A percentile compares a stretch with the other conserved stretches of the same genome.
Conservation (phyloP, 2,797 vertebrate genomes). For the Menidia menidia region DNA sequence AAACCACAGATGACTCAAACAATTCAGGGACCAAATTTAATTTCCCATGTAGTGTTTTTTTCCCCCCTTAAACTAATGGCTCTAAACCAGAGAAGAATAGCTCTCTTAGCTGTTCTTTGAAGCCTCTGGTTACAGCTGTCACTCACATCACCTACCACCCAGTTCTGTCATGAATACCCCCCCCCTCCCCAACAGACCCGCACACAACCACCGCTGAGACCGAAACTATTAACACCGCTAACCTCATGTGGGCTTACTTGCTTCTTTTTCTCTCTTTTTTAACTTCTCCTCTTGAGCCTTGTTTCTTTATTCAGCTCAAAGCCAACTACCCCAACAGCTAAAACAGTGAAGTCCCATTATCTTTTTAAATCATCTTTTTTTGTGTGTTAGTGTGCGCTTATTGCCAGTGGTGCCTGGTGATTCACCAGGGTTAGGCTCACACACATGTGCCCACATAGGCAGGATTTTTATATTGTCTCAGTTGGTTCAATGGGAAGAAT, state of each 20-base stretch:
- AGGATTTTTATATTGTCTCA: no score
- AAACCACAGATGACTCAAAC: constrained; percentile 44
- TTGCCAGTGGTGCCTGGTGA: constrained; percentile 10
- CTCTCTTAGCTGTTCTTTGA: constrained; percentile 35
- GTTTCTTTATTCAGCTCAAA: constrained; percentile 51
- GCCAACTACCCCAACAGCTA: constrained; percentile 28
- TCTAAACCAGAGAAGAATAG: constrained; percentile 52
- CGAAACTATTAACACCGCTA: constrained; percentile 63
- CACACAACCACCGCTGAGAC: constrained; percentile 46
- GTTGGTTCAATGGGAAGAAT: no score
- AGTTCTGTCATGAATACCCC: constrained; percentile 69
- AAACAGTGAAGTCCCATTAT: constrained; percentile 30
- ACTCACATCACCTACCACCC: constrained; percentile 72
- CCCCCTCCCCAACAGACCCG: constrained; percentile 10
- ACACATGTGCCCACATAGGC: neutral
- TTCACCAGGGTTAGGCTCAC: constrained; percentile 15
- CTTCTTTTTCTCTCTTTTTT: constrained; percentile 35
- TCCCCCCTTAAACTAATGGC: constrained; percentile 22
- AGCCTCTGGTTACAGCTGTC: constrained; percentile 61
- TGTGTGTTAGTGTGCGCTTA: neutral
- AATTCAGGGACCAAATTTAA: constrained; percentile 40
- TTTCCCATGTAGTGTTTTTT: constrained; percentile 29
- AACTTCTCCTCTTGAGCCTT: constrained; percentile 31
- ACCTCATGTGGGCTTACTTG: constrained; percentile 55
- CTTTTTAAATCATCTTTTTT: constrained; percentile 14